These are phyloP conservation scores for Ophion obscuratus DNA, from an alignment of 2,888 invertebrate species.

Conservation along the genomic window DNA sequence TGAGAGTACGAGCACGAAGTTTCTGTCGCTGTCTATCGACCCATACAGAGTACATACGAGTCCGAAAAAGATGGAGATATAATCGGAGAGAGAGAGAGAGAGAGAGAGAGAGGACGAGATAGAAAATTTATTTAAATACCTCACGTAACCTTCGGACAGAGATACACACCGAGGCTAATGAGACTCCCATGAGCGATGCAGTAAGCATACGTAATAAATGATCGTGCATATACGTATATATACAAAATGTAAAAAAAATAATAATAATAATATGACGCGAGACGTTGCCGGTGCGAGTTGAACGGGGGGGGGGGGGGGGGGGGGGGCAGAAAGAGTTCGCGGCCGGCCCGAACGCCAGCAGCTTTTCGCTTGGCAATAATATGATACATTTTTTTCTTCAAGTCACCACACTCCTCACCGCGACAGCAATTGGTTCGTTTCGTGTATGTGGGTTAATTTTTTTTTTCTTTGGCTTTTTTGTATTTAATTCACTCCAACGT, in stretches of 20 bases:
- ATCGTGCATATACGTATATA: constrained; percentile 43
- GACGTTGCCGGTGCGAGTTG: constrained; percentile 21
- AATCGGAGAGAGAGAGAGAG: too few species aligned
- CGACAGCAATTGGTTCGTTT: neutral
- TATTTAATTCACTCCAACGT: neutral
- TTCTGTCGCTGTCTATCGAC: constrained; percentile 41
- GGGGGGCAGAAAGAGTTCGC: neutral
- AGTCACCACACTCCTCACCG: neutral
- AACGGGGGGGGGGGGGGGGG: constrained; percentile 3
- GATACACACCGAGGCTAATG: constrained; percentile 63
- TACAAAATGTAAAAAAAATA: constrained; percentile 46
- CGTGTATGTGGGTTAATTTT: neutral
- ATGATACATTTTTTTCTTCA: constrained; percentile 28
- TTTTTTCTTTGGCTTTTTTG: neutral
- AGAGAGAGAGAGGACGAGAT: constrained; percentile 9
- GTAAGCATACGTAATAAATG: constrained; percentile 64
- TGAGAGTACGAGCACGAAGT: constrained; percentile 27
- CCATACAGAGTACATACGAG: neutral
- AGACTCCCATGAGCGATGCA: constrained; percentile 64
- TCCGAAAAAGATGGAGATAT: neutral
- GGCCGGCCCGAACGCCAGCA: constrained; percentile 4
- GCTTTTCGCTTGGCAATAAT: constrained; percentile 43
- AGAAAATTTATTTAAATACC: constrained; percentile 60
- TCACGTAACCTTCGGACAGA: constrained; percentile 60
- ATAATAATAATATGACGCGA: constrained; percentile 14